Conservation (phyloP, 2,113 vertebrate genomes). For the Perccottus glenii region DNA sequence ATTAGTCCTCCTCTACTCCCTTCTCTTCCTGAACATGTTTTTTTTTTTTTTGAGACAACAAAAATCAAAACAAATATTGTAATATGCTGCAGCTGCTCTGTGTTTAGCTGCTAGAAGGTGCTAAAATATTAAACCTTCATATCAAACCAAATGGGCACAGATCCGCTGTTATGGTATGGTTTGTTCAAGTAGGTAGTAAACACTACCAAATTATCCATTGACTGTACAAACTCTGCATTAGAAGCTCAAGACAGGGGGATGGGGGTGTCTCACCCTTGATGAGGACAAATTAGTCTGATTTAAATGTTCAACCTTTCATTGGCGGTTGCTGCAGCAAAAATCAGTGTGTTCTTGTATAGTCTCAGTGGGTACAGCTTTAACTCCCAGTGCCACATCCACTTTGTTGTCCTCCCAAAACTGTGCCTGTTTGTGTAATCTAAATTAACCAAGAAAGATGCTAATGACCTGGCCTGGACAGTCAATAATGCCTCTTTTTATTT, state of each 20-base stretch:
- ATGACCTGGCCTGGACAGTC: slow-evolving; percentile 17
- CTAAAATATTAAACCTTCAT: too few species aligned
- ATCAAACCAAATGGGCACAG: too few species aligned
- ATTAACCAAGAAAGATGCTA: slow-evolving; percentile 1
- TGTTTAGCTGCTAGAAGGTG: too few species aligned
- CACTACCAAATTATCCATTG: too few species aligned
- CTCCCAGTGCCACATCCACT: slow-evolving; percentile 23
- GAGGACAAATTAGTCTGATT: slow-evolving; percentile 26
- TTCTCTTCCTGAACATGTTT: too few species aligned
- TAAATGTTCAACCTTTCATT: slow-evolving; percentile 29
- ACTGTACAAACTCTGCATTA: too few species aligned
- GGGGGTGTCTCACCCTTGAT: not conserved
- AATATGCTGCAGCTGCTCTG: too few species aligned
- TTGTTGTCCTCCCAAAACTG: slow-evolving; percentile 12
- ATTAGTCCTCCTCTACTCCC: too few species aligned
- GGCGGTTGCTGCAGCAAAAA: slow-evolving; percentile 54
- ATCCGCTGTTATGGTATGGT: too few species aligned
- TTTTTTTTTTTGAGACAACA: slow-evolving; percentile 15
- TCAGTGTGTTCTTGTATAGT: slow-evolving; percentile 40
- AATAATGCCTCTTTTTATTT: slow-evolving; percentile 2
- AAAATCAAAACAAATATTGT: too few species aligned
- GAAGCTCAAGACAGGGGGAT: too few species aligned
- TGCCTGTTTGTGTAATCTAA: slow-evolving; percentile 12
- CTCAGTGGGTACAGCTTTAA: slow-evolving; percentile 44
- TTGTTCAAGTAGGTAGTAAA: too few species aligned